These are phyloP conservation scores for Florisuga fusca DNA, from an alignment of 2,797 vertebrate species.

Conservation along the genomic window DNA sequence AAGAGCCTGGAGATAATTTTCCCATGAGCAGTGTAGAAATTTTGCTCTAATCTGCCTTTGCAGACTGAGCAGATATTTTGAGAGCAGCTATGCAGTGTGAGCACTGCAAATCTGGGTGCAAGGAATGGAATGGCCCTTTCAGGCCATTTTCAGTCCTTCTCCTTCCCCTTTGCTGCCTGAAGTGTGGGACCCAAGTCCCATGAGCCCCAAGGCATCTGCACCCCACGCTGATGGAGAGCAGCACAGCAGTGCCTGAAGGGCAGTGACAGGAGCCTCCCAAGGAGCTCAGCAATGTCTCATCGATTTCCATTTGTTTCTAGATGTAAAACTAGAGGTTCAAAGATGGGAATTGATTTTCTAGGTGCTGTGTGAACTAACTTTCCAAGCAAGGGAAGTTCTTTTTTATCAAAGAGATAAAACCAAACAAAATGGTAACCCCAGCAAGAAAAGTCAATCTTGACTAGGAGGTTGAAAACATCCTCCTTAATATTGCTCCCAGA, in stretches of 20 bases:
- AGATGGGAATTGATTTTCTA: background rate
- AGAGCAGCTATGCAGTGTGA: background rate
- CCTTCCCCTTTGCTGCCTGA: background rate
- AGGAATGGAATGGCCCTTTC: background rate
- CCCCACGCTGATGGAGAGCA: accelerated
- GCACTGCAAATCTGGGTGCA: background rate
- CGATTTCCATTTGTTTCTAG: background rate
- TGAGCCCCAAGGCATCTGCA: background rate
- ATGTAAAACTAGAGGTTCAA: background rate
- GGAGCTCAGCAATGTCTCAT: background rate
- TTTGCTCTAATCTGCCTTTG: background rate
- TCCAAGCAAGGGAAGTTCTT: background rate
- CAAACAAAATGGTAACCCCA: background rate
- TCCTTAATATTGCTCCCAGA: background rate
- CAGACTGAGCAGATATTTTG: background rate
- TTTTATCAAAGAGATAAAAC: background rate
- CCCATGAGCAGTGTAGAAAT: background rate
- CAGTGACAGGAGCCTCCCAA: background rate
- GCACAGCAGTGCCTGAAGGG: background rate
- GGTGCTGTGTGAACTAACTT: background rate
- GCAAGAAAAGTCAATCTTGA: background rate
- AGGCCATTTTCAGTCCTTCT: background rate
- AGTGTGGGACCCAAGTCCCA: accelerated
- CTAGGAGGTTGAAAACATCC: background rate
- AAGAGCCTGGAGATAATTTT: background rate